Base-by-base conservation (phyloP, 2,888 invertebrate species). In the Dicyrtomina minuta region DNA sequence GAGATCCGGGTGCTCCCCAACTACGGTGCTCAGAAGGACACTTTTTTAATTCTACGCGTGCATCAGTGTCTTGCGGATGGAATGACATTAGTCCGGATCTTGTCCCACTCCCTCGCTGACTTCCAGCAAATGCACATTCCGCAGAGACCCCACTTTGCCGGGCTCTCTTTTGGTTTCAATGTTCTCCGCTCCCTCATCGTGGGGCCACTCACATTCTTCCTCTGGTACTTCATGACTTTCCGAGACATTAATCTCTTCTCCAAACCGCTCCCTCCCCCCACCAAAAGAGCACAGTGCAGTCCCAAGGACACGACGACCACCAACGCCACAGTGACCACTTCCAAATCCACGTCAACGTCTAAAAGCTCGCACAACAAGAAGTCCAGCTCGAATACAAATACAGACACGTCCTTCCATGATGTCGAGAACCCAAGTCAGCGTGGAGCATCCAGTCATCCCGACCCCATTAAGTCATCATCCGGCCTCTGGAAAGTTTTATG, bases 41-140 rank as follows among this genome's bases (percentile, higher is more conserved):
- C 84, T 0, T 81, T 83, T 44, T 80, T 83, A 8, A 79, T 85
- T 55, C 79, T 85, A 49, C 79, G 86, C 1, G 82, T 84, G 46
- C 85, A 86, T 77, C 84, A 84, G 55, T 83, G 84, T 70, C 78
- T 86, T 39, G 82, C 84, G 0, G 86, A 86, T 78, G 86, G 85
- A 13, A 82, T 84, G 70, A 83, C 84, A 0, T 79, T 86, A 68
- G 81, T 85, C 12, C 81, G 83, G 39, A 79, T 82, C 55, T 77
- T 82, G 55, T 80, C 82, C 61, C 81, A 82, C 70, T 80, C 82
- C 20, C 77, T 84, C 49, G 82, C 82, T 6, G 82, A 83, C 74
- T 80, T 81, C 58, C 80, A 81, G 60, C 70, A 74, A 33, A 77
- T 79, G 70, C 78, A 79, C 68, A 78, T 79, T 53, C 79, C 79